Evolutionary conservation across 92 coral and sea anemone genomes (phyloP).

Genomic region (Muricea muricata): DNA sequence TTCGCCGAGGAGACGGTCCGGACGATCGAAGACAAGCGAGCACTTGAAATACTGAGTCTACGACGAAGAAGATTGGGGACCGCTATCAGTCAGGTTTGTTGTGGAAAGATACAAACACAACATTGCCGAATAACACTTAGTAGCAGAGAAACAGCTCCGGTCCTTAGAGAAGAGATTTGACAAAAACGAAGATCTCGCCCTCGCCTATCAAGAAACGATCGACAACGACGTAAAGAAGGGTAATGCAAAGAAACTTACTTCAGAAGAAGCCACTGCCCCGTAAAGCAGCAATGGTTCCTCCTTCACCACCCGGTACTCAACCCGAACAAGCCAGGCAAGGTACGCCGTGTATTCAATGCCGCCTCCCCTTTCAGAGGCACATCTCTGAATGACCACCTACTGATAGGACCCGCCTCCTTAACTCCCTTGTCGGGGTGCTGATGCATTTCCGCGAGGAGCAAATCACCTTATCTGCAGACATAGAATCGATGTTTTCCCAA

Average conservation of each 20-base stretch:
- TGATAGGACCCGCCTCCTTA: conserved; percentile 53
- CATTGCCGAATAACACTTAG: background rate
- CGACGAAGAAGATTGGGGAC: conserved; percentile 33
- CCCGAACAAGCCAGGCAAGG: conserved; percentile 44
- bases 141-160: conserved; percentile 53
- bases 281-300: conserved; percentile 36
- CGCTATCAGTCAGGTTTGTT: too few species aligned
- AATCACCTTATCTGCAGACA: conserved; percentile 71
- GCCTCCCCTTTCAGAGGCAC: conserved; percentile 32
- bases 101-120: background rate
- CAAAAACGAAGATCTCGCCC: background rate
- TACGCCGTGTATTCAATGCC: conserved; percentile 48
- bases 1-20: background rate
- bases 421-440: conserved; percentile 62
- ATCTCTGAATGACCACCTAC: conserved; percentile 43
- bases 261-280: conserved; percentile 36
- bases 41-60: conserved; percentile 48
- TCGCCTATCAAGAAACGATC: conserved; percentile 31
- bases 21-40: conserved; percentile 52
- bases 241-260: conserved; percentile 33
- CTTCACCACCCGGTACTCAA: conserved; percentile 44
- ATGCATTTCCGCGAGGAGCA: conserved; percentile 66
- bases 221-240: conserved; percentile 58
- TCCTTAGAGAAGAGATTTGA: too few species aligned
- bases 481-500: conserved; percentile 72